Evolutionary conservation across 2,888 invertebrate genomes (phyloP).

Genomic region (Meteorus colon): DNA sequence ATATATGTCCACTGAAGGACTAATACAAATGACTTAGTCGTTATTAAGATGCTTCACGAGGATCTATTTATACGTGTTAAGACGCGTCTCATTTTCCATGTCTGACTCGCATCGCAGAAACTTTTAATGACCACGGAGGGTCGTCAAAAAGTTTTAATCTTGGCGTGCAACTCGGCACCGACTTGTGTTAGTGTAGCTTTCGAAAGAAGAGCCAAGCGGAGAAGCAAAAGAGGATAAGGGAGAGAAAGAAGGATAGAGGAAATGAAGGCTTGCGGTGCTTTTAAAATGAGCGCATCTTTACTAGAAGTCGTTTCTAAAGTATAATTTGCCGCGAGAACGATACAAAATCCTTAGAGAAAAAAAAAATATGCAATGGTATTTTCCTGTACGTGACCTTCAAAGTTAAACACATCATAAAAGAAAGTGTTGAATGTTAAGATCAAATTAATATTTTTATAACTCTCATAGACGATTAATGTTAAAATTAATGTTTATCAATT

Average conservation of each 20-base stretch:
- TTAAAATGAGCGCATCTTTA: slow-evolving; percentile 56
- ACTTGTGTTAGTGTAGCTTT: slow-evolving; percentile 6
- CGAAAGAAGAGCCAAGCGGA: neutral
- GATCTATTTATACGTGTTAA: slow-evolving; percentile 67
- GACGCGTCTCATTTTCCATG: slow-evolving; percentile 55
- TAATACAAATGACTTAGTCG: slow-evolving; percentile 61
- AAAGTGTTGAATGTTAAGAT: neutral
- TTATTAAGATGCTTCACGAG: slow-evolving; percentile 54
- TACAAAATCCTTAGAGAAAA: slow-evolving; percentile 19
- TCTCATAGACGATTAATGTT: no score
- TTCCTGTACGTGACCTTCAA: slow-evolving; percentile 21
- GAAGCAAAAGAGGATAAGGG: neutral
- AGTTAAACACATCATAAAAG: neutral
- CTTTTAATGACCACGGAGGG: slow-evolving; percentile 64
- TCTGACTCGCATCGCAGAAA: slow-evolving; percentile 50
- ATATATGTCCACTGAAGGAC: slow-evolving; percentile 42
- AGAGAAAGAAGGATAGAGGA: slow-evolving; percentile 15
- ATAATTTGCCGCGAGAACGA: slow-evolving; percentile 56
- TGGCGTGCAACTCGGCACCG: slow-evolving; percentile 21
- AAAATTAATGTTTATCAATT: no score
- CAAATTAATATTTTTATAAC: no score
- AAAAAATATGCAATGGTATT: slow-evolving; percentile 1
- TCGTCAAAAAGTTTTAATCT: slow-evolving; percentile 39
- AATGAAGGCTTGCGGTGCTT: slow-evolving; percentile 59
- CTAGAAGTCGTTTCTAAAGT: slow-evolving; percentile 57